Evolutionary conservation across 1,140 invertebrate species (phyloP), one percentile per base, ranked within the genome.

Genomic region (Trissolcus basalis): DNA sequence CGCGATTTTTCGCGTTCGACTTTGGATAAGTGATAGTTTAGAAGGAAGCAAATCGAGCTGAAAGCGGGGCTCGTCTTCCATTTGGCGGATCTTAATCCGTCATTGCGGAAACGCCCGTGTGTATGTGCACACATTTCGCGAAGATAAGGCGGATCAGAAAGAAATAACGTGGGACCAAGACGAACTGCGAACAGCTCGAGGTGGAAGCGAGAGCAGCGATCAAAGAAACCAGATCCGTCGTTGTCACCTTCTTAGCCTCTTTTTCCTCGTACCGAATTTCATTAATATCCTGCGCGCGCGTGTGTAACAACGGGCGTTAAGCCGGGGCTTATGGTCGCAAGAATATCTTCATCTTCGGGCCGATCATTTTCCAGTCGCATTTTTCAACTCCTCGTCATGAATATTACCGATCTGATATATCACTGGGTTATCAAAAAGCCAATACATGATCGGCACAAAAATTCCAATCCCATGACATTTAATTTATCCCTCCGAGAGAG

Each of bases 281-380:
- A 74, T 71, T 74, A 78, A 78, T 78, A 78, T 74, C 71, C 71
- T 63, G 19, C 19, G 19, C 19, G 19, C 19, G 19, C 19, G 19
- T 27, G 48, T 64, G 60, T 75, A 78, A 71, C 67, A 68, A 71
- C 60, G 59, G 48, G 43, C 63, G 71, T 68, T 74, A 78, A 78
- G 67, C 77, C 16, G 8, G 55, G 19, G 69, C 54, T 78, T 78
- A 74, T 45, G 51, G 43, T 47, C 36, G 36, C 45, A 53, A 7
- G 53, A 70, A 78, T 74, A 74, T 78, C 77, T 78, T 78, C 70
- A 78, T 78, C 76, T 78, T 65, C 53, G 53, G 14, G n/a, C n/a
- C 61, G 51, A 68, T 67, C 70, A 71, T 71, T 78, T 74, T 74
- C 65, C 65, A 55, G 63, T 59, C 64, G 15, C 65, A 65, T 69